Base-by-base conservation (phyloP, 2,888 invertebrate genomes). In the Parasteatoda lunata region DNA sequence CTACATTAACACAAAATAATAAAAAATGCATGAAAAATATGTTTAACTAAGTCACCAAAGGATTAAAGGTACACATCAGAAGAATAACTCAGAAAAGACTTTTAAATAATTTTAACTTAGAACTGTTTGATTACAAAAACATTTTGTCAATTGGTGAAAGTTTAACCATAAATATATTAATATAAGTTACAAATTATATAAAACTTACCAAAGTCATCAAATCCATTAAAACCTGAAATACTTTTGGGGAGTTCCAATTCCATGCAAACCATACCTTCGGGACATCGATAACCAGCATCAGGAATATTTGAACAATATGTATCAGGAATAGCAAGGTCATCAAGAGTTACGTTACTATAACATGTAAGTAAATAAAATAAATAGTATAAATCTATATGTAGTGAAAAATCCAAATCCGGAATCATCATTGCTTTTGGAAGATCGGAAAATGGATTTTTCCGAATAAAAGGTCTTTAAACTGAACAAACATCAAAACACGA, bases 171-270 rank as follows among this genome's bases (percentile, higher is more conserved):
- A 30, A 30, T 30, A 30, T 30, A 30, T 30, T 0, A 30, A 30
- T 30, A 30, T 30, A 30, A 30, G 59, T n/a, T 59, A 59, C 9
- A n/a, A 59, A 59, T 59, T 13, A 65, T 51, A 8, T 13, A 82
- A 59, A 77, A 92, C 93, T 93, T 93, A 97, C 97, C 96, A 93
- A 98, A 97, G 93, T 99, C 97, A 92, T 99, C 98, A 92, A 99
- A 99, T 47, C 99, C 99, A 93, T 98, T 98, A 92, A 98, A 99
- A 0, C 99, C 99, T 93, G 98, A 97, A 73, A 97, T 96, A 90
- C 97, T 97, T 90, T 97, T 95, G 5, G 96, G 96, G 66, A 99
- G 93, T 91, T 96, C 95, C 85, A 99, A 94, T 92, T 97, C 96
- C 94, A 97, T 95, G 92, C 99, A 99, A 90, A 96, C 96, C 98